Evolutionary conservation across 2,113 vertebrate genomes (phyloP), one percentile per base, ranked within the genome.

Genomic region (Anoplopoma fimbria): DNA sequence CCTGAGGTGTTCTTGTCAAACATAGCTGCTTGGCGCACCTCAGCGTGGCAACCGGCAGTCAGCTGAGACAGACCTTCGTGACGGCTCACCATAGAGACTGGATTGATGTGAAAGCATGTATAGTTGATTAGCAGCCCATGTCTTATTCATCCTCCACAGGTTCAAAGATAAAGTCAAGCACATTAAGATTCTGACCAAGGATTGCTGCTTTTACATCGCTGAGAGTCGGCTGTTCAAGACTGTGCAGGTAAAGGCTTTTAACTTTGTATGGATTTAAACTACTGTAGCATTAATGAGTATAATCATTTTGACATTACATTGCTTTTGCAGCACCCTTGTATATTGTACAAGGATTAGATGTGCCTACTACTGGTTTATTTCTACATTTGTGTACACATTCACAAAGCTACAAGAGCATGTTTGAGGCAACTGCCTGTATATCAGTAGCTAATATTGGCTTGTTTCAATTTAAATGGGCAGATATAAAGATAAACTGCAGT

Each of bases 101-200:
- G 45, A 55, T 47, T 81, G 76, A 87, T 73, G 73, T 78, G 55
- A 72, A 87, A 82, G 77, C 86, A 81, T 90, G 86, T 86, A 58
- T 78, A 71, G 78, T 89, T 91, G 77, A 91, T 91, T 88, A 87
- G 80, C 79, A 77, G 63, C 62, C 58, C 90, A 94, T 95, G 94
- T 95, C 94, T 94, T 95, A 95, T 96, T 96, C 91, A 85, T 96
- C 91, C 94, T 95, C 93, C 80, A 87, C 96, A 99, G 98, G 96
- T 98, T 97, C 94, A 98, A 97, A 93, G 96, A 97, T 0, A 97
- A 98, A 95, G 97, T 99, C 94, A 99, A 97, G 91, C 98, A 99
- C 95, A 99, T 99, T 94, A 99, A 97, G 95, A 98, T 99, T 95
- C 95, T 99, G 95, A 97, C 97, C 91, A 97, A 96, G 96, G 97